Evolutionary conservation across 2,113 vertebrate species (phyloP), one percentile per base, ranked within the genome.

Genomic region (Melospiza melodia): DNA sequence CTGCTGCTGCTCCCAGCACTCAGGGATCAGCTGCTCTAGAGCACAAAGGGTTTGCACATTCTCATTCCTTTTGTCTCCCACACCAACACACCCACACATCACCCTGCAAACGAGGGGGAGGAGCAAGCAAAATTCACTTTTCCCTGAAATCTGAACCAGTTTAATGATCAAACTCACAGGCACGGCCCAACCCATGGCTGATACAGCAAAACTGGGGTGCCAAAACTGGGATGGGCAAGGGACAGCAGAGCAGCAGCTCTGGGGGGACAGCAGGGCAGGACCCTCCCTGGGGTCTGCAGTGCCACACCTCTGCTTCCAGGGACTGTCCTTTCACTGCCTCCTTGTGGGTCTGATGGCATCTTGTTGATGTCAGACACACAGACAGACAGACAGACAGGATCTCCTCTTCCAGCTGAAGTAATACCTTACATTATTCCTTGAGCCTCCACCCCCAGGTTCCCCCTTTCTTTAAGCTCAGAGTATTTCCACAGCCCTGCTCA

Each of bases 361-460:
- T 11, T 23, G 11, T 2, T 55, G 61, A 39, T 78, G 41, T 15
- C 46, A 77, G 44, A 33, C 87, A 90, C 33, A 43, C 63, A 25
- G 23, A 35, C 44, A 66, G 39, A 37, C 39, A 37, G 33, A 69
- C 41, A 37, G n/a, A 71, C 41, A 75, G 25, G 28, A 39, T 24
- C 27, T 69, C 48, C 41, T 76, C 73, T 48, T 52, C 33, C 41
- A 43, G 74, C 43, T 72, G 46, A 55, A 84, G 4, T 4, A 18
- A 27, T 0, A 6, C 57, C 35, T 37, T 2, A 31, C 14, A 41
- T 69, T 1, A 41, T 44, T 68, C 44, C 30, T 30, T 2, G 0
- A 30, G 33, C 2, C 11, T 22, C 15, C 46, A 57, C 1, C 27
- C 27, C 2, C 69, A 52, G 15, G 15, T 23, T 48, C 61, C 35